Conservation (phyloP, 2,797 vertebrate genomes). For the Ctenochaetus hawaiiensis region DNA sequence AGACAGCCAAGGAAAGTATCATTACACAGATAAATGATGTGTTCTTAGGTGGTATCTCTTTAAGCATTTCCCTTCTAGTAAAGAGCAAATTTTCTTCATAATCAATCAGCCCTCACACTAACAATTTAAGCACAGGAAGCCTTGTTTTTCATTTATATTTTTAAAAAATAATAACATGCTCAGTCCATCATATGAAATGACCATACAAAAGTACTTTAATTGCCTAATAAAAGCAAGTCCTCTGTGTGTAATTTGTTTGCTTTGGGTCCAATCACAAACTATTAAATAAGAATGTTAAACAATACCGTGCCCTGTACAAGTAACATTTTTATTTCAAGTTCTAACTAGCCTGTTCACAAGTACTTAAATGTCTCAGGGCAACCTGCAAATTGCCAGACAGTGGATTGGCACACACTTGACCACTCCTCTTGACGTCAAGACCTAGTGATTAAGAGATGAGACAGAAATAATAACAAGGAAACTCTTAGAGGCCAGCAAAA, state of each 20-base stretch:
- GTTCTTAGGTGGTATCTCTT: not conserved
- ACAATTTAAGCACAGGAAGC: not conserved
- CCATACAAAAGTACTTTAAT: not conserved
- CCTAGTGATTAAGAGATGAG: constrained; percentile 76
- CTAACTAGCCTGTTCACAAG: constrained; percentile 27
- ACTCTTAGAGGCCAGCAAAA: constrained; percentile 30
- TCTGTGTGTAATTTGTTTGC: not conserved
- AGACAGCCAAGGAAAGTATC: not conserved
- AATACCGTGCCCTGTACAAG: not conserved
- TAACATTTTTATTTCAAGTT: constrained; percentile 40
- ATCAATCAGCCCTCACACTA: not conserved
- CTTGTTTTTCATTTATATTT: not conserved
- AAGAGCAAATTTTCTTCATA: not conserved
- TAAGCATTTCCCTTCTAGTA: not conserved
- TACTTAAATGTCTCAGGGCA: constrained; percentile 30
- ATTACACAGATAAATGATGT: not conserved
- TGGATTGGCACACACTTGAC: constrained; percentile 51
- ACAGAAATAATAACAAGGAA: constrained; percentile 53
- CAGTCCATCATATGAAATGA: not conserved
- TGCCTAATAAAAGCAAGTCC: not conserved
- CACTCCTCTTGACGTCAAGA: constrained; percentile 77
- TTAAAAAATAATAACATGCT: not conserved
- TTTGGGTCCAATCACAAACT: constrained; percentile 6
- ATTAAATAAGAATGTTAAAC: not conserved
- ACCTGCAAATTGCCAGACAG: constrained; percentile 42